Evolutionary conservation across 2,797 vertebrate species (phyloP).

Genomic region (Scolopax bukidnonensis): DNA sequence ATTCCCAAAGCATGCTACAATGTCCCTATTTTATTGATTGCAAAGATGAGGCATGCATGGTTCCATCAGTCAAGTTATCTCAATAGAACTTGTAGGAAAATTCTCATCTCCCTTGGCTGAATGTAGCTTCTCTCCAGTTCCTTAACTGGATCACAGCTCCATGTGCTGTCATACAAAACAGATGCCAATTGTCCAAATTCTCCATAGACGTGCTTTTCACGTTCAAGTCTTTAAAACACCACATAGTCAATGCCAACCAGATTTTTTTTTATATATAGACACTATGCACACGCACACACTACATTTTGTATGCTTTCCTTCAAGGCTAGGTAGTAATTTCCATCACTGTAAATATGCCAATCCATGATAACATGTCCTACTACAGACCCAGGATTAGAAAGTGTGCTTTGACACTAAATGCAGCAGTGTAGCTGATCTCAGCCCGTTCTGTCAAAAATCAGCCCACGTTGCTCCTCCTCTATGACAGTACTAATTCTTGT

Average conservation of each 20-base stretch:
- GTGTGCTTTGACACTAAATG: background rate
- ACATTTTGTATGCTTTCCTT: background rate
- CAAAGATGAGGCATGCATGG: background rate
- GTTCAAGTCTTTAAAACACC: background rate
- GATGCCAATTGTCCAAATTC: background rate
- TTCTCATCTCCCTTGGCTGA: background rate
- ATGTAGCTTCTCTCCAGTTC: background rate
- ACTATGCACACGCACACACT: background rate
- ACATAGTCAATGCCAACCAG: background rate
- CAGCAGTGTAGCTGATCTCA: background rate
- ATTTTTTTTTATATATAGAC: accelerated
- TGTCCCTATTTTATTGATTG: background rate
- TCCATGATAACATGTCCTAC: background rate
- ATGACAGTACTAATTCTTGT: background rate
- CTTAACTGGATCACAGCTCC: background rate
- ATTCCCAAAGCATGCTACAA: background rate
- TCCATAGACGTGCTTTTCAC: background rate
- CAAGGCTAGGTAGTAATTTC: background rate
- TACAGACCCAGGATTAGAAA: background rate
- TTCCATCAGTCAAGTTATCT: background rate
- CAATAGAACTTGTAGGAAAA: background rate
- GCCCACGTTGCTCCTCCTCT: background rate
- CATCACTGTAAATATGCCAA: background rate
- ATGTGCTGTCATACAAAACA: too few species aligned
- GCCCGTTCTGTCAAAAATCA: background rate